Evolutionary conservation across 2,113 vertebrate genomes (phyloP).

Genomic region (Polypterus bichir): DNA sequence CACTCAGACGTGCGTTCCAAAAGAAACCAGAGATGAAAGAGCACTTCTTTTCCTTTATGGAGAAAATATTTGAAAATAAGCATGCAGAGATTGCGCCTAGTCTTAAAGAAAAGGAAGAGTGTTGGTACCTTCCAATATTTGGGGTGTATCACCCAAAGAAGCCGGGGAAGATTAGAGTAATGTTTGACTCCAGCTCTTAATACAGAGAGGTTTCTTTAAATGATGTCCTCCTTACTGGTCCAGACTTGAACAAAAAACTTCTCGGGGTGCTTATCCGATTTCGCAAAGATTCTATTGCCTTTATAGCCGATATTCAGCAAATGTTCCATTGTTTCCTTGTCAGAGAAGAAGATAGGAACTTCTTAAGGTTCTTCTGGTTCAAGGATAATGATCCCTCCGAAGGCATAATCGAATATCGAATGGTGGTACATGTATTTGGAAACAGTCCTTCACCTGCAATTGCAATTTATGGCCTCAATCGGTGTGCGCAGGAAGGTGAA

Average conservation of each 20-base stretch:
- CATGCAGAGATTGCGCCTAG: not conserved
- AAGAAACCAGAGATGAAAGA: constrained; percentile 1
- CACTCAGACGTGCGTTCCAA: not conserved
- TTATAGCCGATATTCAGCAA: not conserved
- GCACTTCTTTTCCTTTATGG: not conserved
- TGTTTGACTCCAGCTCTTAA: not conserved
- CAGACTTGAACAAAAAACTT: not conserved
- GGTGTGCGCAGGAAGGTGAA: not conserved
- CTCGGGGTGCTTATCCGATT: not conserved
- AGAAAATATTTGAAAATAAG: not conserved
- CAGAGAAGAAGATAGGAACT: constrained; percentile 3
- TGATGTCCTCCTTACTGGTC: not conserved
- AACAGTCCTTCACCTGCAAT: not conserved
- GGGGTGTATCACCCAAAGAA: not conserved
- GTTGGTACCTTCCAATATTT: constrained; percentile 1
- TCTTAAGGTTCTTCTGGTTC: constrained; percentile 3
- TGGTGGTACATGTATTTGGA: not conserved
- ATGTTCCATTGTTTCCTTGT: not conserved
- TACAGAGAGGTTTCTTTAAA: not conserved
- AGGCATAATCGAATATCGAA: constrained; percentile 1
- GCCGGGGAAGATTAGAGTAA: not conserved
- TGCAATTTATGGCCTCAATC: not conserved
- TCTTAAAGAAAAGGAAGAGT: not conserved
- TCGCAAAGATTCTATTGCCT: not conserved
- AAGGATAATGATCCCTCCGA: not conserved